These are phyloP conservation scores for Cherax destructor DNA, from an alignment of 1,140 invertebrate genomes.

Conservation along the genomic window DNA sequence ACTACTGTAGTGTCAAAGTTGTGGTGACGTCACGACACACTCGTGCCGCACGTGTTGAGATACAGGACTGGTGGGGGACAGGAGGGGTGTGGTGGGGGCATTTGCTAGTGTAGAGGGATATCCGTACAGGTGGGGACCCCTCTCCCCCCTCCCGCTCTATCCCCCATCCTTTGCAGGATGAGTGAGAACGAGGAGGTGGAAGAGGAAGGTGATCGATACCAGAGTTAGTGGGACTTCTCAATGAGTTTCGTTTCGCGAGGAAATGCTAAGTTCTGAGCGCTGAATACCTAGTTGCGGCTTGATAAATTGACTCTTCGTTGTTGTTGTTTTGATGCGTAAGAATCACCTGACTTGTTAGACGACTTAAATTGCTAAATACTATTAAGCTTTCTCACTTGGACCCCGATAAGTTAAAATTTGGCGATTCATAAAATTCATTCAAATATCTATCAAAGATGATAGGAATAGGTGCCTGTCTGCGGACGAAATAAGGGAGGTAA, in stretches of 20 bases:
- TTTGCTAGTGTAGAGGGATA: slow-evolving; percentile 18
- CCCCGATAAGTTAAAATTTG: neutral
- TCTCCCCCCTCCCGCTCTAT: neutral
- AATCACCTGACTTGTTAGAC: neutral
- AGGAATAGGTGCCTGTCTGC: slow-evolving; percentile 63
- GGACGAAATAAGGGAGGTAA: slow-evolving; percentile 62
- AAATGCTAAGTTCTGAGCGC: slow-evolving; percentile 42
- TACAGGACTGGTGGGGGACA: slow-evolving; percentile 20
- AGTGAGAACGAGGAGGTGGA: slow-evolving; percentile 47
- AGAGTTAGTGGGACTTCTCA: slow-evolving; percentile 49
- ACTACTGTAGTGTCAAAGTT: slow-evolving; percentile 41
- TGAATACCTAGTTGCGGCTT: slow-evolving; percentile 28
- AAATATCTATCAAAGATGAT: slow-evolving; percentile 51
- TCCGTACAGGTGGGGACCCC: slow-evolving; percentile 17
- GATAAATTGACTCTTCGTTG: neutral
- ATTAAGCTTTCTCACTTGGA: neutral
- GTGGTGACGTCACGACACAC: slow-evolving; percentile 49
- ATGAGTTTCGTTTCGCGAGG: slow-evolving; percentile 41
- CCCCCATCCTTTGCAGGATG: slow-evolving; percentile 17
- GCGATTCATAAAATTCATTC: slow-evolving; percentile 39
- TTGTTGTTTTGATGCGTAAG: neutral
- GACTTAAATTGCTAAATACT: neutral
- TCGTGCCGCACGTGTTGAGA: slow-evolving; percentile 63
- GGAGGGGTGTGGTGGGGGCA: neutral
- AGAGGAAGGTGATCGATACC: slow-evolving; percentile 62